These are phyloP conservation scores for Hafferia zeledoni DNA, from an alignment of 2,797 vertebrate genomes.

Conservation along the genomic window DNA sequence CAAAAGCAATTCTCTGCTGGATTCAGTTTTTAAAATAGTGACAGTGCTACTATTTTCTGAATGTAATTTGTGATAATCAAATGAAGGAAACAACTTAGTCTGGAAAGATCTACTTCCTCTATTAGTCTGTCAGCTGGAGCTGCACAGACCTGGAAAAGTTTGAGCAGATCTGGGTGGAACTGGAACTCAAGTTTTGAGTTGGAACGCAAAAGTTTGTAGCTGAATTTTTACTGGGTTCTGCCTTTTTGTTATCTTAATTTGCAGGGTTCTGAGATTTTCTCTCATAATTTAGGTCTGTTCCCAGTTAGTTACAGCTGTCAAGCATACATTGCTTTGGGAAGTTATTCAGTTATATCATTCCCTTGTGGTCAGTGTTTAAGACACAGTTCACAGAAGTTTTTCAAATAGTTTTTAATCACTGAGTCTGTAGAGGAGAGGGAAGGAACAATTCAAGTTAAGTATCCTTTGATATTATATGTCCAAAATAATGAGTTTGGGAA, in stretches of 20 bases:
- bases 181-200: background rate
- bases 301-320: background rate
- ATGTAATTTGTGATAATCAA: background rate
- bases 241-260: background rate
- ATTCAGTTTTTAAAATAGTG: background rate
- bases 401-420: background rate
- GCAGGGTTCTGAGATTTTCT: background rate
- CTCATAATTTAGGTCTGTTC: background rate
- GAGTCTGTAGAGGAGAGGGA: background rate
- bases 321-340: background rate
- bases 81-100: background rate
- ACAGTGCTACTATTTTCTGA: background rate
- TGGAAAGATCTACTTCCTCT: background rate
- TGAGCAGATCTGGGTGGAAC: background rate
- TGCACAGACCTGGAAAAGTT: background rate
- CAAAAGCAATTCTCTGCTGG: background rate
- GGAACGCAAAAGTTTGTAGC: background rate
- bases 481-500: background rate
- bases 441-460: background rate
- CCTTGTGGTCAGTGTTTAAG: background rate
- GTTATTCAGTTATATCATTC: background rate
- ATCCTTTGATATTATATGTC: background rate
- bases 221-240: background rate
- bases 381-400: background rate
- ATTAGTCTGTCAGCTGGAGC: background rate